phyloP scores from a whole-genome alignment of 1,140 invertebrate genomes.

The Danaus melanippus region DNA sequence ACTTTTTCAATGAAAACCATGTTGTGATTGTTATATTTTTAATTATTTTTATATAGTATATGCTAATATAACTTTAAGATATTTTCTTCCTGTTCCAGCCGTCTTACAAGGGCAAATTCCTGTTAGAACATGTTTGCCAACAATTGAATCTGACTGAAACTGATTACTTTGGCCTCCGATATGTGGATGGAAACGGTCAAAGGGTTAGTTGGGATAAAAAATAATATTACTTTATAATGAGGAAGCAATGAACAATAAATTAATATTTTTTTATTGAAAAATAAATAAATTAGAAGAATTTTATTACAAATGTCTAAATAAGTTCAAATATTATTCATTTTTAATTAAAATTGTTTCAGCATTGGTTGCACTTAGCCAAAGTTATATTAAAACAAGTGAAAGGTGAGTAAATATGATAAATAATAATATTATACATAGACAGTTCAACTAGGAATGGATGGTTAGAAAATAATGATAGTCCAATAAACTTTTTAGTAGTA shows the following conservation, averaged over 20 bases:
- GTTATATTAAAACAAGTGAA: constrained; percentile 95
- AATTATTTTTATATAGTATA: not conserved
- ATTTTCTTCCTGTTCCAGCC: constrained; percentile 77
- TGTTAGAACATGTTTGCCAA: constrained; percentile 94
- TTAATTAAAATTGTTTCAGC: constrained; percentile 76
- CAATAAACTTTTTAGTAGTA: too few relatives aligned
- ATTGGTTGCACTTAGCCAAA: constrained; percentile 96
- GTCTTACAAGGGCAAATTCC: constrained; percentile 92
- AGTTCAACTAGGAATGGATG: too few relatives aligned
- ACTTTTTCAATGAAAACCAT: too few relatives aligned
- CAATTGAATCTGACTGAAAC: constrained; percentile 95
- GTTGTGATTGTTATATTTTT: not conserved
- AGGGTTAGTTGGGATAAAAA: constrained; percentile 76
- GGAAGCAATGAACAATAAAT: too few relatives aligned
- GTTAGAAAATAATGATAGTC: too few relatives aligned
- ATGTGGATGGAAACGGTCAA: constrained; percentile 93
- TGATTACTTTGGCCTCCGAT: constrained; percentile 97
- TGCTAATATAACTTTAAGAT: not conserved
- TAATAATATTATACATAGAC: too few relatives aligned
- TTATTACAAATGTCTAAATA: too few relatives aligned
- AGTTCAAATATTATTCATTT: constrained; percentile 6
- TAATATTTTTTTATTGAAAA: too few relatives aligned
- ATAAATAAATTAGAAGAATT: too few relatives aligned
- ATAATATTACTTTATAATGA: not conserved
- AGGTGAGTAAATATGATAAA: constrained; percentile 74